A percentile compares a stretch with the other conserved stretches of the same genome.
Conservation (phyloP, 64 coral and sea anemone species). For the Actinia tenebrosa region DNA sequence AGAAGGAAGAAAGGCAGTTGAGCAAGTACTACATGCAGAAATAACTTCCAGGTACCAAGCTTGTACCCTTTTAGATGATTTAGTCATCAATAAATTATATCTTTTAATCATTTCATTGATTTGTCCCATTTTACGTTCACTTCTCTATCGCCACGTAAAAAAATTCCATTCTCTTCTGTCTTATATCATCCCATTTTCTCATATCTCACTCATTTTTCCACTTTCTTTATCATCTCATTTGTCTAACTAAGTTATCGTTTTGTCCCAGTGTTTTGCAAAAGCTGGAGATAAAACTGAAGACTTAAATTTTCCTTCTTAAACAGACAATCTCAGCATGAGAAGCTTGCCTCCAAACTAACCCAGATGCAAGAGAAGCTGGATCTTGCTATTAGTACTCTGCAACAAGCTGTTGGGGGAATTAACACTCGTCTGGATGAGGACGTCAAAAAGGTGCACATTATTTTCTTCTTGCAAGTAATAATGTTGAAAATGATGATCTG, state of each 20-base stretch:
- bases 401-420: conserved; percentile 73
- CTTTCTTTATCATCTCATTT: too few species aligned
- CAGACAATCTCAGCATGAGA: conserved; percentile 90
- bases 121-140: too few species aligned
- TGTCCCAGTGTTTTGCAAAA: background rate
- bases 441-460: conserved; percentile 67
- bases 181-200: too few species aligned
- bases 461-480: background rate
- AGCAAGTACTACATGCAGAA: conserved; percentile 93
- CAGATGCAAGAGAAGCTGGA: conserved; percentile 80
- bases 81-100: background rate
- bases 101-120: too few species aligned
- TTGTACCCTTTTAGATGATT: background rate
- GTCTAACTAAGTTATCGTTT: too few species aligned
- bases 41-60: conserved; percentile 75
- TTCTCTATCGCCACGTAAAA: too few species aligned
- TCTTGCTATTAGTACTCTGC: conserved; percentile 72
- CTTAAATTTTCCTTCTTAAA: background rate
- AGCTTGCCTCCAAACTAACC: conserved; percentile 51
- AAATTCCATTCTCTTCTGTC: too few species aligned
- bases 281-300: background rate
- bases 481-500: background rate
- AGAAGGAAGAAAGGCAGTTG: conserved; percentile 86
- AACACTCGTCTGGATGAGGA: conserved; percentile 59
- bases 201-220: too few species aligned